A percentile compares a stretch with the other conserved stretches of the same genome.
Conservation (phyloP, 2,797 vertebrate species). For the Sebastes glaucus region DNA sequence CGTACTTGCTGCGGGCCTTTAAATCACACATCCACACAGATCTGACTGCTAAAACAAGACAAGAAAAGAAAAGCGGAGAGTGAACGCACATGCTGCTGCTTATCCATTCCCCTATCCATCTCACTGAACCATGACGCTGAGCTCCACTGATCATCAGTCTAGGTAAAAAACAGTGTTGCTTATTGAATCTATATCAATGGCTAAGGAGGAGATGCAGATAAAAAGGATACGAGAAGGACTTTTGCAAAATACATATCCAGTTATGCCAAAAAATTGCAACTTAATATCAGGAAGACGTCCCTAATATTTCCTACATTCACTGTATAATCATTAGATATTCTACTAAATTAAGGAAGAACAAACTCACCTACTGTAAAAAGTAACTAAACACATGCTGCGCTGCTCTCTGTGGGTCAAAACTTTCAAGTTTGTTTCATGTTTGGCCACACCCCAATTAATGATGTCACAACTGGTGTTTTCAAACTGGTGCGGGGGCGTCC, state of each 20-base stretch:
- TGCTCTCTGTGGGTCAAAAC: neutral
- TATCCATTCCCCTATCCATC: neutral
- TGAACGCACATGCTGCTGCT: neutral
- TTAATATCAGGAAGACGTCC: neutral
- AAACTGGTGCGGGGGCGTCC: neutral
- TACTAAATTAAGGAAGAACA: neutral
- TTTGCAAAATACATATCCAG: neutral
- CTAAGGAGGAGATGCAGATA: neutral
- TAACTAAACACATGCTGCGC: neutral
- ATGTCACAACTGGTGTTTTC: neutral
- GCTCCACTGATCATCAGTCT: neutral
- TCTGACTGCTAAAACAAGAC: neutral
- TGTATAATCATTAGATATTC: neutral
- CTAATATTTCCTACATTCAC: neutral
- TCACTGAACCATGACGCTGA: neutral
- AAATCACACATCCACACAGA: neutral
- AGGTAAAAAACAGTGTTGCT: neutral
- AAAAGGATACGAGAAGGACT: neutral
- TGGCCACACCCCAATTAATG: neutral
- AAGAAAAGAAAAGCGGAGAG: neutral
- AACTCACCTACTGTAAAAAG: neutral
- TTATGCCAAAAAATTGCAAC: neutral
- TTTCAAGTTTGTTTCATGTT: neutral
- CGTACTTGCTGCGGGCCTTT: conserved; percentile 22
- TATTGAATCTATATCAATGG: neutral